Percentiles rank a stretch among this genome's conserved stretches.
phyloP scores from a whole-genome alignment of 1,140 invertebrate species.

The Trinorchestia longiramus region DNA sequence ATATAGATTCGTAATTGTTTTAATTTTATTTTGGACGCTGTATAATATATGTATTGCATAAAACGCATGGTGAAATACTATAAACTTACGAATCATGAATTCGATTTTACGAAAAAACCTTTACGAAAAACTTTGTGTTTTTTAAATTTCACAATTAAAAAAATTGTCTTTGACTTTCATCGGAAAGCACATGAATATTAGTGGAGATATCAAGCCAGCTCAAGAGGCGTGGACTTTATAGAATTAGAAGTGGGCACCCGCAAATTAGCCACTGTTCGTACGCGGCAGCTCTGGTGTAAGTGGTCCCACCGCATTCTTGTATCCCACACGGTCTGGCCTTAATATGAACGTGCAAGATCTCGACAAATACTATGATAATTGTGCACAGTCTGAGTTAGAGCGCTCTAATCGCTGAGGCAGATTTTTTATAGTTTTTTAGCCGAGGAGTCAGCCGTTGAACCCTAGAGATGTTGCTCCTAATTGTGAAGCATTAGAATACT shows the following conservation, averaged over 20 bases:
- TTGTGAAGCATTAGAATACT: neutral
- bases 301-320: neutral
- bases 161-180: neutral
- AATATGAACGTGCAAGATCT: constrained; percentile 8
- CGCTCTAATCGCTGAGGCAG: neutral
- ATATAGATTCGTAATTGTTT: too few relatives aligned
- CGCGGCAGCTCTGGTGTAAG: neutral
- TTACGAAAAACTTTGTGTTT: neutral
- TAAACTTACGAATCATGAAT: too few relatives aligned
- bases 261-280: neutral
- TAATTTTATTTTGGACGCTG: too few relatives aligned
- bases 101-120: too few relatives aligned
- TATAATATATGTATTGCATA: too few relatives aligned
- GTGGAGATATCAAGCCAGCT: neutral
- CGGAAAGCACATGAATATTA: neutral
- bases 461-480: neutral
- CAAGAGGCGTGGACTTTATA: neutral
- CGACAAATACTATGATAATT: neutral
- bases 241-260: neutral
- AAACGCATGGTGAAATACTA: too few relatives aligned
- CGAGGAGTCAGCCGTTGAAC: neutral
- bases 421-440: neutral
- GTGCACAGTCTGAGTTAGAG: neutral
- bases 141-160: neutral
- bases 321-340: neutral